Evolutionary conservation across 2,113 vertebrate species (phyloP).

Genomic region (Pygathrix nemaeus): DNA sequence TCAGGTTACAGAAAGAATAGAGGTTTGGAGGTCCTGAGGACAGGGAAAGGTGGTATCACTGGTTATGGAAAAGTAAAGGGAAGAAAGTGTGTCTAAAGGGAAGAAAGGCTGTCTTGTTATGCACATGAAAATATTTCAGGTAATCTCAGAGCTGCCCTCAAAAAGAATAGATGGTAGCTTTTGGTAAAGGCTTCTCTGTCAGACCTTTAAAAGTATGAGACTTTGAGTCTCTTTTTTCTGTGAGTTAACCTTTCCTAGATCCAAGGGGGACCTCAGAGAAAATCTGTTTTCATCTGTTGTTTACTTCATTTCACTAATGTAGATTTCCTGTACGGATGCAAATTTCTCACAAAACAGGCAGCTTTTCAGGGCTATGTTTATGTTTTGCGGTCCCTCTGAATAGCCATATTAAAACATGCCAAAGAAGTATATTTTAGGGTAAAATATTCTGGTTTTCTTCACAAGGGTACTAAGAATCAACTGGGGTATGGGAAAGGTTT

Average conservation of each 20-base stretch:
- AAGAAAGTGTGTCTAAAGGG: not conserved
- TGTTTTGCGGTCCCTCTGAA: not conserved
- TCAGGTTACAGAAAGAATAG: not conserved
- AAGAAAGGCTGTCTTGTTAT: not conserved
- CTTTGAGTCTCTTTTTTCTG: not conserved
- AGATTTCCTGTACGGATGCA: not conserved
- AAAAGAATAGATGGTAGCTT: not conserved
- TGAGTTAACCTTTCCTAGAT: not conserved
- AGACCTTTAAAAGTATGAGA: not conserved
- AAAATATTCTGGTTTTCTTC: not conserved
- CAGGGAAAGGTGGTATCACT: not conserved
- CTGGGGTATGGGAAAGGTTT: not conserved
- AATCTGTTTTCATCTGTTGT: not conserved
- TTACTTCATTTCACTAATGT: not conserved
- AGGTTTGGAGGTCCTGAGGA: not conserved
- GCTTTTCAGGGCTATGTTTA: not conserved
- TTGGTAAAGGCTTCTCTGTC: not conserved
- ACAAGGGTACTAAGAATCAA: not conserved
- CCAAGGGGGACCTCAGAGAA: not conserved
- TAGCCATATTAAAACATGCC: not conserved
- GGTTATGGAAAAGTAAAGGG: not conserved
- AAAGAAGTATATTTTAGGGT: not conserved
- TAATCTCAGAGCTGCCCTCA: not conserved
- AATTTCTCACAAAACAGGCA: not conserved
- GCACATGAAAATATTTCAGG: not conserved